These are phyloP conservation scores for Neofelis nebulosa DNA, from an alignment of 2,113 vertebrate species.

Conservation along the genomic window DNA sequence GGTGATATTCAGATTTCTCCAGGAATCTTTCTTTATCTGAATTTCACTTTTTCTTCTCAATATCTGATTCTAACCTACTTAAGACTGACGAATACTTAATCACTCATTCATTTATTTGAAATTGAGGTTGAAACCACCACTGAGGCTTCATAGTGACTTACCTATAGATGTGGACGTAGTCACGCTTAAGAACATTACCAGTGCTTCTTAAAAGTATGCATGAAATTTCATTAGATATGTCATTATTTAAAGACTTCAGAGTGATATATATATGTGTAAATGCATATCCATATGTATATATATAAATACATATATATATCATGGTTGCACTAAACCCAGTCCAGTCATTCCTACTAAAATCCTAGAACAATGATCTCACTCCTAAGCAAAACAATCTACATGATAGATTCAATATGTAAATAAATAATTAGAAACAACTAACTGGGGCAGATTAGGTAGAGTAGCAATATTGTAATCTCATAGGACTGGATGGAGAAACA, in stretches of 20 bases:
- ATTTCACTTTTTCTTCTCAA: constrained; percentile 39
- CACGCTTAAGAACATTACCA: background rate
- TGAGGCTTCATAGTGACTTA: background rate
- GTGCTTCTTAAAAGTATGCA: background rate
- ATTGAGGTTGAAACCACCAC: background rate
- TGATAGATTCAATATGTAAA: background rate
- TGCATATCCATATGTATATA: background rate
- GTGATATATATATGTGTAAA: background rate
- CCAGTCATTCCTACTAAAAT: background rate
- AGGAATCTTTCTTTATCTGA: constrained; percentile 4
- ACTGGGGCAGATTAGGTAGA: too few species aligned
- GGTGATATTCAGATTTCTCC: constrained; percentile 42
- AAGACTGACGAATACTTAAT: background rate
- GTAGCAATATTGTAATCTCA: background rate
- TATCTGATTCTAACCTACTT: background rate
- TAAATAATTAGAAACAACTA: background rate
- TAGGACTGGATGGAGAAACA: background rate
- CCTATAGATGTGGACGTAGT: background rate
- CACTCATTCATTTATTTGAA: background rate
- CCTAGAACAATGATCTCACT: background rate
- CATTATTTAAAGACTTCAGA: background rate
- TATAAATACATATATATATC: background rate
- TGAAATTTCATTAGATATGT: background rate
- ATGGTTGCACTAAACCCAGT: background rate
- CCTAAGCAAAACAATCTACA: background rate